Conservation (phyloP, 2,113 vertebrate genomes). For the Dryoscopus gambensis region DNA sequence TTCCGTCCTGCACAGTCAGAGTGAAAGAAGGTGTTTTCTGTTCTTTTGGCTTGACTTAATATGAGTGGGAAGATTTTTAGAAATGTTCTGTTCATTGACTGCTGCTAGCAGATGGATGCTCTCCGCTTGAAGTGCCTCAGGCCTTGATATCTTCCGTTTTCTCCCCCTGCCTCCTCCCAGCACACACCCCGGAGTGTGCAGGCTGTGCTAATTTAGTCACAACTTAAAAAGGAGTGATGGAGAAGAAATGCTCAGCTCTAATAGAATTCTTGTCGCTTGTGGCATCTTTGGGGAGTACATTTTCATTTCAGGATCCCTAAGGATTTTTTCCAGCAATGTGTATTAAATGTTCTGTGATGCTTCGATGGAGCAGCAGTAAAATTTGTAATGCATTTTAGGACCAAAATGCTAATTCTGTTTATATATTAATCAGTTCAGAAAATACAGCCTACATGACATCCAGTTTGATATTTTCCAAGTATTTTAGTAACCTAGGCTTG, state of each 20-base stretch:
- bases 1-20: not conserved
- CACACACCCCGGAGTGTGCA: slow-evolving; percentile 9
- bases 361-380: not conserved
- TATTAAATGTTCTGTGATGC: not conserved
- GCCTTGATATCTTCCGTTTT: slow-evolving; percentile 22
- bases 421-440: not conserved
- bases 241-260: slow-evolving; percentile 16
- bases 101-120: slow-evolving; percentile 55
- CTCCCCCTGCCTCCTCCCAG: not conserved
- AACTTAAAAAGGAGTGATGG: slow-evolving; percentile 50
- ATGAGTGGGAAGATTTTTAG: slow-evolving; percentile 47
- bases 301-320: not conserved
- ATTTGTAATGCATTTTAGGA: not conserved
- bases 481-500: not conserved
- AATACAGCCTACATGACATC: not conserved
- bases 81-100: slow-evolving; percentile 59
- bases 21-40: slow-evolving; percentile 28
- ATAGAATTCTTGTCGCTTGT: not conserved
- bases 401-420: not conserved
- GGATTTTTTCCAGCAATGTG: not conserved
- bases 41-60: slow-evolving; percentile 46
- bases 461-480: not conserved
- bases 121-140: slow-evolving; percentile 44
- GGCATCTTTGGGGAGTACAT: not conserved
- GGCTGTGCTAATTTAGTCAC: slow-evolving; percentile 54